These are phyloP conservation scores for Ciconia stormi DNA, from an alignment of 2,113 vertebrate genomes.

Conservation along the genomic window DNA sequence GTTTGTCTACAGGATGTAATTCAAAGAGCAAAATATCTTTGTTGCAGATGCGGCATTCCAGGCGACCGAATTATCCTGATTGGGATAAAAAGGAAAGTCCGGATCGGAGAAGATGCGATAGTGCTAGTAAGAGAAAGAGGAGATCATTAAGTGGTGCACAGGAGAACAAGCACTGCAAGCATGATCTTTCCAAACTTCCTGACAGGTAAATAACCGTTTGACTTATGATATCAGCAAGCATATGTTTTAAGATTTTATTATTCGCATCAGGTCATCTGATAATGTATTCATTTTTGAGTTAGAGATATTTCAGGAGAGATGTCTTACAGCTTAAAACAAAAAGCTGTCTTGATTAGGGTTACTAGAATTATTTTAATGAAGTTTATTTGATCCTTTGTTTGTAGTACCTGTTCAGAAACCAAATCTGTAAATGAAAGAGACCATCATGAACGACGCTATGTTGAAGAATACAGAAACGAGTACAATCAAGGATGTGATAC, in stretches of 20 bases:
- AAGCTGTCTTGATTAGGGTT: not conserved
- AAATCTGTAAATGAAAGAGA: slow-evolving; percentile 66
- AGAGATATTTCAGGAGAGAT: not conserved
- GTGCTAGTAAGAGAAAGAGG: slow-evolving; percentile 66
- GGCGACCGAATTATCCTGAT: slow-evolving; percentile 59
- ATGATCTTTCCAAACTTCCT: slow-evolving; percentile 19
- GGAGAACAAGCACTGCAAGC: slow-evolving; percentile 74
- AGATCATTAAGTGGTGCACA: slow-evolving; percentile 73
- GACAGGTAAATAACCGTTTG: slow-evolving; percentile 71
- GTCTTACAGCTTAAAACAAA: not conserved
- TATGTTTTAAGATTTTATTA: not conserved
- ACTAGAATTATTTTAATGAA: not conserved
- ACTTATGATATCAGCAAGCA: not conserved
- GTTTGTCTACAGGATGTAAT: not conserved
- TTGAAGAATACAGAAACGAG: slow-evolving; percentile 69
- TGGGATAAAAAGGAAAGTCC: slow-evolving; percentile 72
- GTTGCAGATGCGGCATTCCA: slow-evolving; percentile 78
- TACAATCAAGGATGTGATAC: slow-evolving; percentile 63
- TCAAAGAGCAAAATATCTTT: not conserved
- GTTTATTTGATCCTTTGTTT: not conserved
- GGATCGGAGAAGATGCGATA: slow-evolving; percentile 59
- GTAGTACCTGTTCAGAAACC: slow-evolving; percentile 68
- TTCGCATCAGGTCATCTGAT: not conserved
- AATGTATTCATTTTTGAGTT: not conserved
- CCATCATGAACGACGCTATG: slow-evolving; percentile 36